phyloP scores from a whole-genome alignment of 1,140 invertebrate species.

The Luehdorfia chinensis region DNA sequence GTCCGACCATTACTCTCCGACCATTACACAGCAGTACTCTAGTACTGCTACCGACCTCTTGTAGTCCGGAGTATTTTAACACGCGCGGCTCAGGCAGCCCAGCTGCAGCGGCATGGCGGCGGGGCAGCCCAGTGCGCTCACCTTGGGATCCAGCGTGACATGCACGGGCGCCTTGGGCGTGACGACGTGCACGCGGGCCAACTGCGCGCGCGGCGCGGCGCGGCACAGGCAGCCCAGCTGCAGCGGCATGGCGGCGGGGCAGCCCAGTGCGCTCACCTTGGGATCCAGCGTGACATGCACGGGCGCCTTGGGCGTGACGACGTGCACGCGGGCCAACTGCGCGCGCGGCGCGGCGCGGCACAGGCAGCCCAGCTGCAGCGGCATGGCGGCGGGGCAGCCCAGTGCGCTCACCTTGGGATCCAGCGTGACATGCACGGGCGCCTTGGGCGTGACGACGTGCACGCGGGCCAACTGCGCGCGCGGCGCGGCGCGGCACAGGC shows the following conservation, averaged over 20 bases:
- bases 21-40: too few relatives aligned
- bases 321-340: constrained; percentile 94
- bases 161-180: constrained; percentile 50
- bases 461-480: constrained; percentile 94
- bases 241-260: constrained; percentile 90
- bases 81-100: constrained; percentile 88
- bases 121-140: constrained; percentile 78
- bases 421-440: constrained; percentile 92
- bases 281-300: constrained; percentile 93
- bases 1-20: too few relatives aligned
- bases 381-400: constrained; percentile 86
- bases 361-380: constrained; percentile 91
- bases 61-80: too few relatives aligned
- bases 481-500: constrained; percentile 86
- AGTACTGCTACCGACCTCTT: too few relatives aligned
- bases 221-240: constrained; percentile 92
- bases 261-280: constrained; percentile 78
- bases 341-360: constrained; percentile 86
- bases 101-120: constrained; percentile 95
- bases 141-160: constrained; percentile 91
- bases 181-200: constrained; percentile 88
- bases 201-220: constrained; percentile 79
- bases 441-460: constrained; percentile 95
- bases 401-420: constrained; percentile 87
- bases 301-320: constrained; percentile 94